These are phyloP conservation scores for Bombyx mandarina DNA, from an alignment of 1,140 invertebrate genomes.

Conservation along the genomic window DNA sequence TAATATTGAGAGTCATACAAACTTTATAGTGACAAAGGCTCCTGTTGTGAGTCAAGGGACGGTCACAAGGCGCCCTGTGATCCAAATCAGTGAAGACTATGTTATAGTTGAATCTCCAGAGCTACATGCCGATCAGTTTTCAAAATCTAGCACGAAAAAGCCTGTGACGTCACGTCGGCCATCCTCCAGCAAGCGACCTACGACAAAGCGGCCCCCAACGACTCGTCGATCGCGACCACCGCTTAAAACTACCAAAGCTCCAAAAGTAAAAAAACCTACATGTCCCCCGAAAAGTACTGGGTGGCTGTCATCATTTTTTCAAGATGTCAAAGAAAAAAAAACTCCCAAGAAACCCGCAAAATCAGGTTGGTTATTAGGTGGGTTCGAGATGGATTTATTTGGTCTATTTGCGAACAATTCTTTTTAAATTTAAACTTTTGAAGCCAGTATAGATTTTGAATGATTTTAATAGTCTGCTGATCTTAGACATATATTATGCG, in stretches of 20 bases:
- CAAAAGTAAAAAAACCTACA: constrained; percentile 27
- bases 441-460: no score
- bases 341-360: constrained; percentile 39
- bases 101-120: constrained; percentile 26
- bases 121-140: constrained; percentile 6
- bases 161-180: constrained; percentile 11
- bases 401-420: no score
- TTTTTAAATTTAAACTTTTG: no score
- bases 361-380: constrained; percentile 58
- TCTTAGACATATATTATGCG: no score
- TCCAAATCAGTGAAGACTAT: constrained; percentile 30
- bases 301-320: constrained; percentile 42
- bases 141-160: constrained; percentile 13
- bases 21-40: constrained; percentile 51
- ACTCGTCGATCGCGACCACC: constrained; percentile 20
- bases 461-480: no score
- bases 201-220: constrained; percentile 15
- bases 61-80: constrained; percentile 17
- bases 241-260: constrained; percentile 30
- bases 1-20: constrained; percentile 58
- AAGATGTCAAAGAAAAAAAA: constrained; percentile 36
- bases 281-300: constrained; percentile 38
- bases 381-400: constrained; percentile 14
- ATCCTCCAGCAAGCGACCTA: constrained; percentile 11
- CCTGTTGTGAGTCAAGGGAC: constrained; percentile 20